Evolutionary conservation across 2,888 invertebrate genomes (phyloP), one percentile per base, ranked within the genome.

Genomic region (Troides helena): DNA sequence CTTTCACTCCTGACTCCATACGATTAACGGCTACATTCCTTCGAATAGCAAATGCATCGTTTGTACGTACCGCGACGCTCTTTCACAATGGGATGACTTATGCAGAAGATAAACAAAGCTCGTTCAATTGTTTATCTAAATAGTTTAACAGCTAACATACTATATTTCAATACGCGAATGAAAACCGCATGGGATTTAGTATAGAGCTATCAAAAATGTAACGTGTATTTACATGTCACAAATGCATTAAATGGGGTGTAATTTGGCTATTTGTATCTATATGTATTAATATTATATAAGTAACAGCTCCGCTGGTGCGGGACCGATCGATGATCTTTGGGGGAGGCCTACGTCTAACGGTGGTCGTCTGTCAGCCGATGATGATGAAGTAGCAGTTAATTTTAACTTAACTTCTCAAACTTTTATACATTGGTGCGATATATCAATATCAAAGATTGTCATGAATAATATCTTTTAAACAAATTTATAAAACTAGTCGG

Each of bases 1-100:
- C 61, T 71, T 71, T 71, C 70, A 67, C 64, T 68, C 70, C 67
- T 71, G 64, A 68, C 70, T 65, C 67, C 50, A 70, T 70, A 70
- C n/a, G 17, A 23, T 21, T 70, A 70, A 56, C 39, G 39, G 17
- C 70, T 59, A 64, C 59, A 67, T 64, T 67, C 60, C 63, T 25
- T n/a, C 64, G 68, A 63, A 23, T 59, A 67, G 70, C 70, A 67
- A 39, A 67, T 70, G 70, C 70, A 70, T 58, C 62, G 62, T 53
- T 62, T 46, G n/a, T 58, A n/a, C 21, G 58, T 64, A 64, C 65
- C 66, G 58, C 57, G 57, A 23, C 62, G 58, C 58, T 66, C 66
- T 70, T 70, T 67, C 70, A 58, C 70, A 70, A 70, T 70, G 43
- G 70, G 67, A 67, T 67, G 66, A 59, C 66, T 60, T 63, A 70